Evolutionary conservation across 2,888 invertebrate genomes (phyloP).

Genomic region (Brachypalpus laphriformis): DNA sequence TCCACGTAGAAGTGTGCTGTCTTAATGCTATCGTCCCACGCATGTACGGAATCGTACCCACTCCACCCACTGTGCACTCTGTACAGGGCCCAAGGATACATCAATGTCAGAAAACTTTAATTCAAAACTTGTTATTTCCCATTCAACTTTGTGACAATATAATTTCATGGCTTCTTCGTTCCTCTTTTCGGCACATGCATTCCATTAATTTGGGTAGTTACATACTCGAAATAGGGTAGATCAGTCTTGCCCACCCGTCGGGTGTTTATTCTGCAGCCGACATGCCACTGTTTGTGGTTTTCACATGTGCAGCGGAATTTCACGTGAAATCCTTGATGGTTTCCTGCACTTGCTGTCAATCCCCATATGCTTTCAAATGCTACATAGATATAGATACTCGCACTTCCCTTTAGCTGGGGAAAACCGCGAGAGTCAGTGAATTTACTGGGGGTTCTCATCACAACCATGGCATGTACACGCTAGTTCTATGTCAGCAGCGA

Average conservation of each 20-base stretch:
- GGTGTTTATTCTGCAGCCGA: neutral
- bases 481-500: neutral
- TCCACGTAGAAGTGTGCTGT: constrained; percentile 15
- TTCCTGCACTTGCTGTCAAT: neutral
- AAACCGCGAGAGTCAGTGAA: neutral
- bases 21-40: constrained; percentile 31
- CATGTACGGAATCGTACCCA: constrained; percentile 2
- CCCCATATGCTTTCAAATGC: neutral
- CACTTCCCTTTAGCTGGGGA: neutral
- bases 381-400: neutral
- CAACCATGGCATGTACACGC: neutral
- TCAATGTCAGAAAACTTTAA: constrained; percentile 47
- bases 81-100: constrained; percentile 30
- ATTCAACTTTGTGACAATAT: constrained; percentile 53
- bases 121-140: constrained; percentile 49
- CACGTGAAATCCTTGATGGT: neutral
- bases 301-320: constrained; percentile 5
- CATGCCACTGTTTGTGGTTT: constrained; percentile 8
- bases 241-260: neutral
- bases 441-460: neutral
- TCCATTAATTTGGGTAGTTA: constrained; percentile 10
- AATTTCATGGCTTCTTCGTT: constrained; percentile 41
- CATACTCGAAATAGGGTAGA: neutral
- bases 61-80: neutral
- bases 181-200: constrained; percentile 15